Conservation (phyloP, 1,140 invertebrate genomes). For the Ylistrum balloti region DNA sequence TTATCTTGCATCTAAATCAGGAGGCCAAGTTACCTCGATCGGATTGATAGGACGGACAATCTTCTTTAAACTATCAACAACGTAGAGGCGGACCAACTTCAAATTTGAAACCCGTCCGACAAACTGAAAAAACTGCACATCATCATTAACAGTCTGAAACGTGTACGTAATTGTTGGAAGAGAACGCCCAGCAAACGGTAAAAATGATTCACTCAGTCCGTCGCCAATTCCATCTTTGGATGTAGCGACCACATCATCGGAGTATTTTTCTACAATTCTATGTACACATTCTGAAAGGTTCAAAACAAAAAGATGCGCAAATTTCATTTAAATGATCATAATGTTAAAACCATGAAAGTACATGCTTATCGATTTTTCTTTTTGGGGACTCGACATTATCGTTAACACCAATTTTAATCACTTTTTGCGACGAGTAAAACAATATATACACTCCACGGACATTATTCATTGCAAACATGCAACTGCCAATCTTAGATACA, state of each 20-base stretch:
- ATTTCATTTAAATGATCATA: no score
- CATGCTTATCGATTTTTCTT: no score
- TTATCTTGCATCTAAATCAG: no score
- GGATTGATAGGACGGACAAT: neutral
- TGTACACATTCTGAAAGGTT: neutral
- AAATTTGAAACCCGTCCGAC: neutral
- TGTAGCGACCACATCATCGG: neutral
- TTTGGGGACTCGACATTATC: no score
- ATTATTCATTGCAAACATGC: no score
- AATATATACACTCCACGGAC: no score
- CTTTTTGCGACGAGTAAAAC: no score
- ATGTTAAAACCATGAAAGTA: no score
- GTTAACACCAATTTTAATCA: no score
- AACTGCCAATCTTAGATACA: no score
- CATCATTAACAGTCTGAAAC: neutral
- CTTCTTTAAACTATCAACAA: neutral
- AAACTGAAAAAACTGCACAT: neutral
- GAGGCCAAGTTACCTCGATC: neutral
- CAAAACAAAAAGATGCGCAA: no score
- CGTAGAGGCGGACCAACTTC: neutral
- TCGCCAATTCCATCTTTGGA: neutral
- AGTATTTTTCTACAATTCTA: neutral
- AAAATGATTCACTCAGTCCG: neutral
- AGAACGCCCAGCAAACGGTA: neutral
- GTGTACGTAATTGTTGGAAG: neutral